A percentile compares a stretch with the other conserved stretches of the same genome.
phyloP scores from a whole-genome alignment of 2,797 vertebrate genomes.

The Propithecus deckenii region DNA sequence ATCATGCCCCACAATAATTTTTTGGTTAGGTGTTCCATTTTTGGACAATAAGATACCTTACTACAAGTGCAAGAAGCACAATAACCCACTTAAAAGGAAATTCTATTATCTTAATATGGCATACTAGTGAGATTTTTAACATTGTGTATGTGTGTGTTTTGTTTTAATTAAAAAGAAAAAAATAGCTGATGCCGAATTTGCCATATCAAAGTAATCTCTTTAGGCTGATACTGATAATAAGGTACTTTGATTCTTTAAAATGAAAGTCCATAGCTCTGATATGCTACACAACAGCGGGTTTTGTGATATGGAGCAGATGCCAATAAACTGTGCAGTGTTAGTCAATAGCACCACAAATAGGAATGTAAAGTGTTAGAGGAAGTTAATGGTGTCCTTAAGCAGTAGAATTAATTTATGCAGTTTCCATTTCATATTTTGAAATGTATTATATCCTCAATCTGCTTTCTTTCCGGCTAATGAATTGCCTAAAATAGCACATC shows the following conservation, averaged over 20 bases:
- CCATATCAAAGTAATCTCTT: not conserved
- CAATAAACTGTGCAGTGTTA: constrained; percentile 62
- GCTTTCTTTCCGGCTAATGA: constrained; percentile 51
- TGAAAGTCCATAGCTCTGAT: not conserved
- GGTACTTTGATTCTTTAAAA: constrained; percentile 8
- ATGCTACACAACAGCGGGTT: not conserved
- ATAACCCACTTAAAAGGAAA: not conserved
- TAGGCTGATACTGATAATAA: not conserved
- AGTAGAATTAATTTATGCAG: not conserved
- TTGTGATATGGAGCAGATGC: constrained; percentile 59
- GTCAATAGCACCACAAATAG: constrained; percentile 60
- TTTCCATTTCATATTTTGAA: constrained; percentile 33
- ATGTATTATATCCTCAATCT: constrained; percentile 34
- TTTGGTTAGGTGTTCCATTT: not conserved
- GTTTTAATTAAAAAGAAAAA: constrained; percentile 4
- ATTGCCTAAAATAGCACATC: constrained; percentile 32
- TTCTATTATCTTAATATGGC: not conserved
- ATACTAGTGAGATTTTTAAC: not conserved
- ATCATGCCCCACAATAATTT: not conserved
- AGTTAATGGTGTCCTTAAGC: constrained; percentile 55
- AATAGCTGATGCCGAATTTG: not conserved
- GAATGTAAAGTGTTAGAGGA: constrained; percentile 40
- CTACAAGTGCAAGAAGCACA: not conserved
- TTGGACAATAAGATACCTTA: not conserved
- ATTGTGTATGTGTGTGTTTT: not conserved